These are phyloP conservation scores for Lathronympha strigana DNA, from an alignment of 2,888 invertebrate species.

Conservation along the genomic window DNA sequence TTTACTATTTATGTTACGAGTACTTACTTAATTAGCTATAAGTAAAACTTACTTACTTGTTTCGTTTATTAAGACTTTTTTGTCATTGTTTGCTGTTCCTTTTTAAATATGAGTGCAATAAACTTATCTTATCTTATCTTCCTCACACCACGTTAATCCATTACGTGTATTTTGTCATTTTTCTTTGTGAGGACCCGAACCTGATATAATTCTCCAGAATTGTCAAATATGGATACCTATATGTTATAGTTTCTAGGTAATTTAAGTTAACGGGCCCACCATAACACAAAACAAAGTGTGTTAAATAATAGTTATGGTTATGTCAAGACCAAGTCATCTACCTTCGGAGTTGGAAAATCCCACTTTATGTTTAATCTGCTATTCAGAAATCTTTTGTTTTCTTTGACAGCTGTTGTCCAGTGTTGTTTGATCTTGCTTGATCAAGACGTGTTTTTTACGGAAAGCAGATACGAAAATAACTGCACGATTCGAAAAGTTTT, in stretches of 20 bases:
- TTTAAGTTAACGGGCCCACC: constrained; percentile 5
- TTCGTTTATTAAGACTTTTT: too few relatives aligned
- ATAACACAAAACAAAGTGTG: constrained; percentile 2
- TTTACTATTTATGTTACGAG: too few relatives aligned
- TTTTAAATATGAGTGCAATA: too few relatives aligned
- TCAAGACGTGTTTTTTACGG: too few relatives aligned
- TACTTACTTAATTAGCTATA: too few relatives aligned
- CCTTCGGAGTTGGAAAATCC: constrained; percentile 25
- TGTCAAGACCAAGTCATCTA: not conserved
- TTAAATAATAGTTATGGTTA: constrained; percentile 22
- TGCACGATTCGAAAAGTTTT: too few relatives aligned
- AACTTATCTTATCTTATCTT: too few relatives aligned
- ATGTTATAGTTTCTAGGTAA: not conserved
- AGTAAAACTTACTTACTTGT: too few relatives aligned
- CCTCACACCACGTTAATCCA: too few relatives aligned
- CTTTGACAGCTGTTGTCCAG: not conserved
- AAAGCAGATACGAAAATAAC: too few relatives aligned
- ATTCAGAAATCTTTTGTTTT: not conserved
- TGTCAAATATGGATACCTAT: not conserved
- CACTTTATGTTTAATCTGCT: not conserved
- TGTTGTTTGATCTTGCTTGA: not conserved
- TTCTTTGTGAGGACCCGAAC: not conserved
- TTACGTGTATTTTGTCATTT: too few relatives aligned
- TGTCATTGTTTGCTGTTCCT: too few relatives aligned
- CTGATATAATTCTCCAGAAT: constrained; percentile 12